Evolutionary conservation across 2,888 invertebrate genomes (phyloP), one percentile per base, ranked within the genome.

Genomic region (Thecocarcelia acutangulata): DNA sequence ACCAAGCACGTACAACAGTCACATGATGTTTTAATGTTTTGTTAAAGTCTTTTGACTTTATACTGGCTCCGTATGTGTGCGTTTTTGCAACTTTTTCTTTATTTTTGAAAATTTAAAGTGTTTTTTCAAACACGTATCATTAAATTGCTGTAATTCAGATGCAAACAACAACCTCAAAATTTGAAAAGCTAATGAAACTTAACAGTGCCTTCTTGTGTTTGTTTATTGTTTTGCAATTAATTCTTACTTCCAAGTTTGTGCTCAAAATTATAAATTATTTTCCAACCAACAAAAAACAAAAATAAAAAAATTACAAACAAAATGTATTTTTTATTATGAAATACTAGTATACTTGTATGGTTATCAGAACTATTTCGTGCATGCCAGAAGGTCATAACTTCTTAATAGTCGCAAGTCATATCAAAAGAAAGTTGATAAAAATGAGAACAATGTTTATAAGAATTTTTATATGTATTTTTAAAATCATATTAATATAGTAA

Each of bases 341-440:
- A 37, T 19, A 19, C 6, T 40, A n/a, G n/a, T 52, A 48, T 24
- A 24, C 0, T 12, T 28, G 3, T 24, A 15, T 28, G 6, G 13
- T 68, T 28, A 66, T 42, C 24, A 42, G 3, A 42, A 68, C 15
- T 40, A n/a, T 19, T 37, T 56, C 46, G 9, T 66, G 73, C 81
- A 82, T 69, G 78, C 3, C 4, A 64, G 28, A 69, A 52, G 69
- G 63, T 70, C 69, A 74, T 82, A 82, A 74, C 64, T 59, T 70
- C 72, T 66, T 59, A 66, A 76, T 42, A 48, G 58, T 54, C 3
- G 24, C 11, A 58, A 33, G 42, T 15, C 44, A 66, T 58, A 58
- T 58, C 40, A 52, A 0, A 63, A 28, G 19, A 11, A 75, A 15
- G 9, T 3, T 24, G 11, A 59, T 59, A 28, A 73, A 46, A 33